Percentiles rank a stretch among this genome's conserved stretches.
phyloP scores from a whole-genome alignment of 2,797 vertebrate genomes.

The Babyrousa celebensis region DNA sequence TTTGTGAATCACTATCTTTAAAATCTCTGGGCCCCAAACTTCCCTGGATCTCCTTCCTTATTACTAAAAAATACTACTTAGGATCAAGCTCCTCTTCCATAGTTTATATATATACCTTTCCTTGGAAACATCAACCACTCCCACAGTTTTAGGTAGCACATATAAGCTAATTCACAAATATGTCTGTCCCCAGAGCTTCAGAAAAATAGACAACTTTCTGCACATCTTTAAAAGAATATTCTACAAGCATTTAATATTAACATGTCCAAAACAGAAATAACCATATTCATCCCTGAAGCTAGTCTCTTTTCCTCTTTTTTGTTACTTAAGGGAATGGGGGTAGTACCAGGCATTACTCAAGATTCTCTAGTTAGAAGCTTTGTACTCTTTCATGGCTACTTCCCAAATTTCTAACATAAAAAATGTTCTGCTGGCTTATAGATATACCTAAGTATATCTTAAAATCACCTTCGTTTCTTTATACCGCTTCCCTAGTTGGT shows the following conservation, averaged over 20 bases:
- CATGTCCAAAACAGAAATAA: not conserved
- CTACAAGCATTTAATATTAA: not conserved
- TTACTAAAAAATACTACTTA: constrained; percentile 1
- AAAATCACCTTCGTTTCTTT: not conserved
- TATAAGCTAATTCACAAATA: not conserved
- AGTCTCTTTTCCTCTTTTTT: not conserved
- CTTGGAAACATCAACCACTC: not conserved
- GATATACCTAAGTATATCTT: not conserved
- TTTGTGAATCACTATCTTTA: not conserved
- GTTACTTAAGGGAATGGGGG: not conserved
- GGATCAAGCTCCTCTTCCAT: not conserved
- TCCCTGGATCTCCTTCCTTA: not conserved
- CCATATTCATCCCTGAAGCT: not conserved
- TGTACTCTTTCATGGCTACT: not conserved
- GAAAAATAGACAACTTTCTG: not conserved
- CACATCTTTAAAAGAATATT: not conserved
- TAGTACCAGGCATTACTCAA: not conserved
- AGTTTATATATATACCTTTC: not conserved
- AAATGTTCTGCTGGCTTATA: not conserved
- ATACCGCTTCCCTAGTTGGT: not conserved
- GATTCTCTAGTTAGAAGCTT: not conserved
- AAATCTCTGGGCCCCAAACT: not conserved
- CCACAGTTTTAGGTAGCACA: not conserved
- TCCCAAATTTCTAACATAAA: constrained; percentile 11
- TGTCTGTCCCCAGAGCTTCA: not conserved